These are phyloP conservation scores for Cyrtorhinus lividipennis DNA, from an alignment of 1,140 invertebrate genomes.

Conservation along the genomic window DNA sequence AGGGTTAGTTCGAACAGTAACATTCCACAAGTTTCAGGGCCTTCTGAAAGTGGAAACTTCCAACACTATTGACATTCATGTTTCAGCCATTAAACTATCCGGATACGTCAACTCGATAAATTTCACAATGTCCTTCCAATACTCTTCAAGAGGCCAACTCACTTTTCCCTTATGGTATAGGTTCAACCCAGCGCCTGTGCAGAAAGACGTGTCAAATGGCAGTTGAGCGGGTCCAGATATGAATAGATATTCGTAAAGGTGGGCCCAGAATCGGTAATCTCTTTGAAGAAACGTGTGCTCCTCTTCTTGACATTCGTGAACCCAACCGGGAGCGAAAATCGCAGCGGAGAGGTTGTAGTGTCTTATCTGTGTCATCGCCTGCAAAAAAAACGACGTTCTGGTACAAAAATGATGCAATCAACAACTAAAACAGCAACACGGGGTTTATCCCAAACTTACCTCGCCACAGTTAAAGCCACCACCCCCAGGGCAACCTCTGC, in stretches of 20 bases:
- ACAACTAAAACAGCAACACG: no score
- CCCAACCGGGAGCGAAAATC: conserved; percentile 89
- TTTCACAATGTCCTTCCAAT: no score
- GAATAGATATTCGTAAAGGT: conserved; percentile 50
- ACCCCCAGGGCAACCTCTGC: conserved; percentile 69
- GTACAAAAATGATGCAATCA: no score
- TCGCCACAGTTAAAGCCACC: conserved; percentile 69
- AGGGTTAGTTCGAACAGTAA: no score
- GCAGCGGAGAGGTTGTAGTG: conserved; percentile 61
- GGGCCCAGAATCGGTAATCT: conserved; percentile 66
- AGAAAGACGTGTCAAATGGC: conserved; percentile 63
- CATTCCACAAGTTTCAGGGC: no score
- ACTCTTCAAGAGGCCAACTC: conserved; percentile 22
- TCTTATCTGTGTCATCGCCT: conserved; percentile 58
- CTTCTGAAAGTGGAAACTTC: no score
- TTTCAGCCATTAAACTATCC: no score
- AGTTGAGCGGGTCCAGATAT: conserved; percentile 42
- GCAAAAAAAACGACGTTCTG: no score
- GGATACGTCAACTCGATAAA: no score
- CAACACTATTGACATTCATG: no score
- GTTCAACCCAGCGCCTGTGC: conserved; percentile 50
- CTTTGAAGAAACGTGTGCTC: conserved; percentile 43
- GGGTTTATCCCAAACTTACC: no score
- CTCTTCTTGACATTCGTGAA: conserved; percentile 46
- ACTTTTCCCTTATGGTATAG: conserved; percentile 35